Percentiles rank a stretch among this genome's conserved stretches.
Evolutionary conservation across 2,888 invertebrate species (phyloP).

Genomic region (Schrankia costaestrigalis): DNA sequence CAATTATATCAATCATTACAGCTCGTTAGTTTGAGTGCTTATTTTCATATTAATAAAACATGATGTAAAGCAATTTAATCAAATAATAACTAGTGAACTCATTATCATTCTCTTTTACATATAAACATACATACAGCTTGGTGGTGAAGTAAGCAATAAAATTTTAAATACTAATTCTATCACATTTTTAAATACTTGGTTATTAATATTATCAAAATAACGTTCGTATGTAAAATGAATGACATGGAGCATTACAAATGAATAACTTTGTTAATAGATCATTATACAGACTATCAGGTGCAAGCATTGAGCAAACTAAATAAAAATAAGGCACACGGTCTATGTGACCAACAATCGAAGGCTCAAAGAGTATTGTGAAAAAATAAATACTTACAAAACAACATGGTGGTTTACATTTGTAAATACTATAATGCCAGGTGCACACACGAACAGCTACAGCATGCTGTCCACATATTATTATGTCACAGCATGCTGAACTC

Average conservation of each 20-base stretch:
- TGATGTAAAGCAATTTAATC: constrained; percentile 25
- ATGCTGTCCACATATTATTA: background rate
- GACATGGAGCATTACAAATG: constrained; percentile 23
- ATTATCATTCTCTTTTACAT: constrained; percentile 25
- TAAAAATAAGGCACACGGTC: constrained; percentile 72
- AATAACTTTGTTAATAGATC: constrained; percentile 39
- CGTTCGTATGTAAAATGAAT: constrained; percentile 31
- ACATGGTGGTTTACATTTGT: constrained; percentile 45
- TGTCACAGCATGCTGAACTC: constrained; percentile 10
- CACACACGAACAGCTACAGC: constrained; percentile 19
- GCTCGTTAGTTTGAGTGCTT: constrained; percentile 31
- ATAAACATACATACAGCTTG: constrained; percentile 25
- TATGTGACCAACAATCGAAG: constrained; percentile 51
- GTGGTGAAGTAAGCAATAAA: constrained; percentile 19
- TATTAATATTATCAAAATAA: constrained; percentile 18
- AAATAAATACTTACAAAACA: constrained; percentile 40
- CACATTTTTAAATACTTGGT: constrained; percentile 27
- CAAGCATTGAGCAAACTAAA: constrained; percentile 68
- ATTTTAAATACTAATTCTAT: constrained; percentile 25
- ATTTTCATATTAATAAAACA: constrained; percentile 25
- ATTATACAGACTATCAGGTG: constrained; percentile 64
- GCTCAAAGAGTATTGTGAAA: constrained; percentile 29
- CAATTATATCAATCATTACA: constrained; percentile 43
- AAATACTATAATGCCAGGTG: constrained; percentile 32
- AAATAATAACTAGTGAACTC: constrained; percentile 26